Evolutionary conservation across 1,140 invertebrate genomes (phyloP), one percentile per base, ranked within the genome.

Genomic region (Drosophila grimshawi): DNA sequence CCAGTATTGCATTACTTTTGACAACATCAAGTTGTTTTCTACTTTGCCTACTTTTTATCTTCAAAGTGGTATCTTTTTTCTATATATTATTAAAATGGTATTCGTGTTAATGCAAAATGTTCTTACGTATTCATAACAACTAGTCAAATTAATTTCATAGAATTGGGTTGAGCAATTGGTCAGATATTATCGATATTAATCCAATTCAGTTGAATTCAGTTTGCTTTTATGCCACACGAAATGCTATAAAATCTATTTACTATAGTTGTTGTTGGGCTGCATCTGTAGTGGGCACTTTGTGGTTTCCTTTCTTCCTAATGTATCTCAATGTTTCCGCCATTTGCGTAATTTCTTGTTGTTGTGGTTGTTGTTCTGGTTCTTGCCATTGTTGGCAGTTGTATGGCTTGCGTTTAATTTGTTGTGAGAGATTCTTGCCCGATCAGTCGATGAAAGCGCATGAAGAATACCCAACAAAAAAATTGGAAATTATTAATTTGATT

Each of bases 401-500:
- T 62, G 74, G 69, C 60, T 78, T 81, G 65, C 62, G 53, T 69
- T 67, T 64, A 78, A 78, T 81, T 73, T 73, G 45, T 59, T 80
- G 60, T 52, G 35, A 45, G 37, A 56, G 68, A 45, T 57, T 65
- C 53, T 62, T 61, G 62, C 63, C 72, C 53, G 27, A 41, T 5
- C 66, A 56, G 53, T 60, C 66, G 41, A 55, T 10, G 43, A 78
- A 49, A 35, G 59, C 55, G 60, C 70, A 45, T 43, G 8, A 27
- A 49, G 48, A 49, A 33, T 27, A 3, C 35, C 29, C 19, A n/a
- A 51, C 41, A 11, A n/a, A 5, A n/a, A 37, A 27, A 80, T 77
- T 72, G 57, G 46, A 69, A 74, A 82, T 78, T 61, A 61, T 68
- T 37, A 78, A 67, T 78, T 64, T 62, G 60, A 82, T 81, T 78